Percentiles rank a stretch among this genome's conserved stretches.
Evolutionary conservation across 2,113 vertebrate genomes (phyloP).

Genomic region (Grammomys dolichurus): DNA sequence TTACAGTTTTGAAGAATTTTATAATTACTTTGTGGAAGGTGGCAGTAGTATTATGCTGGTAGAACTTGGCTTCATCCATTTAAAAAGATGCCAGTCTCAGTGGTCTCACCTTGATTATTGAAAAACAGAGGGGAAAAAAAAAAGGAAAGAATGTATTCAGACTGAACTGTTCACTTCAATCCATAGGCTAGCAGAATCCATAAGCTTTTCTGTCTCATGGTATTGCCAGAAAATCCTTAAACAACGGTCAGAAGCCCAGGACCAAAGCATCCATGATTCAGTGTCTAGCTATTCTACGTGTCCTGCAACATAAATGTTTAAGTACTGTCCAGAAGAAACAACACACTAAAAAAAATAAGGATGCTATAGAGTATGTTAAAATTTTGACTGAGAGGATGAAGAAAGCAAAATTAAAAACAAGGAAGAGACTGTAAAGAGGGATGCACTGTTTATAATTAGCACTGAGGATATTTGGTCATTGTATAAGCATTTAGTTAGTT

Average conservation of each 20-base stretch:
- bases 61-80: not conserved
- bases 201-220: not conserved
- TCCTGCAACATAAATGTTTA: not conserved
- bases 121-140: not conserved
- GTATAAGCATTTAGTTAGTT: not conserved
- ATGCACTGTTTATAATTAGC: not conserved
- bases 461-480: not conserved
- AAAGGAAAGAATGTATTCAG: not conserved
- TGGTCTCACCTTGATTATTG: not conserved
- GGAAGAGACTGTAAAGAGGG: not conserved
- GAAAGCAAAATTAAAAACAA: not conserved
- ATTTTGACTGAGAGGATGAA: not conserved
- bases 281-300: not conserved
- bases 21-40: not conserved
- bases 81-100: not conserved
- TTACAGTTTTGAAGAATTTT: not conserved
- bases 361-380: not conserved
- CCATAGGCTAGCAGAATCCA: not conserved
- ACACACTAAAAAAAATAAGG: not conserved
- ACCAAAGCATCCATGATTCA: not conserved
- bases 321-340: not conserved
- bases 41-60: not conserved
- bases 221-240: not conserved
- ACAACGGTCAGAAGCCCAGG: not conserved
- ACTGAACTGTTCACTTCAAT: not conserved